A percentile compares a stretch with the other conserved stretches of the same genome.
phyloP scores from a whole-genome alignment of 2,888 invertebrate species.

The Glomeris marginata region DNA sequence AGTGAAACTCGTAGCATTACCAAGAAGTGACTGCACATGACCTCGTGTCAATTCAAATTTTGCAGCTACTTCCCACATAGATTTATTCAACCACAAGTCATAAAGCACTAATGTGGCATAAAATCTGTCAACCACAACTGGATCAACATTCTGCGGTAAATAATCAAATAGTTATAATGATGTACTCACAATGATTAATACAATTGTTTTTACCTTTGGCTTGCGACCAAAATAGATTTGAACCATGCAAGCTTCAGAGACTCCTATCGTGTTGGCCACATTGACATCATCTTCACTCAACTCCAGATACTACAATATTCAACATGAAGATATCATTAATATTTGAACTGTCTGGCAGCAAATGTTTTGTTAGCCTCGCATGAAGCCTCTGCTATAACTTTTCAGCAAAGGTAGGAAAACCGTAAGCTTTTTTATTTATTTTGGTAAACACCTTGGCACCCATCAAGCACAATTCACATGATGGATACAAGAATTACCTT shows the following conservation, averaged over 20 bases:
- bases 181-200: conserved; percentile 1
- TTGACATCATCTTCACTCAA: conserved; percentile 48
- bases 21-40: conserved; percentile 57
- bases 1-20: conserved; percentile 53
- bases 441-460: no score
- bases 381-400: no score
- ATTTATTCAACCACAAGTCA: conserved; percentile 48
- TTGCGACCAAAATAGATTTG: conserved; percentile 50
- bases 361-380: no score
- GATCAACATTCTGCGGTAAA: conserved; percentile 40
- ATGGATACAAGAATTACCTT: no score
- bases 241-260: conserved; percentile 56
- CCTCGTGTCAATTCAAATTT: conserved; percentile 62
- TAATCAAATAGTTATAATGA: conserved; percentile 7
- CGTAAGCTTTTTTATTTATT: no score
- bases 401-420: no score
- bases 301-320: conserved; percentile 40
- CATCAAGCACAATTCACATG: no score
- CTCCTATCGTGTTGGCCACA: conserved; percentile 57
- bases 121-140: conserved; percentile 45
- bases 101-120: conserved; percentile 11
- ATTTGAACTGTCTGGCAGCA: no score
- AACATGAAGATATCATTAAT: conserved; percentile 6
- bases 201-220: conserved; percentile 36
- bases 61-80: conserved; percentile 50